Conservation (phyloP, 2,113 vertebrate genomes). For the Chlorocebus sabaeus region DNA sequence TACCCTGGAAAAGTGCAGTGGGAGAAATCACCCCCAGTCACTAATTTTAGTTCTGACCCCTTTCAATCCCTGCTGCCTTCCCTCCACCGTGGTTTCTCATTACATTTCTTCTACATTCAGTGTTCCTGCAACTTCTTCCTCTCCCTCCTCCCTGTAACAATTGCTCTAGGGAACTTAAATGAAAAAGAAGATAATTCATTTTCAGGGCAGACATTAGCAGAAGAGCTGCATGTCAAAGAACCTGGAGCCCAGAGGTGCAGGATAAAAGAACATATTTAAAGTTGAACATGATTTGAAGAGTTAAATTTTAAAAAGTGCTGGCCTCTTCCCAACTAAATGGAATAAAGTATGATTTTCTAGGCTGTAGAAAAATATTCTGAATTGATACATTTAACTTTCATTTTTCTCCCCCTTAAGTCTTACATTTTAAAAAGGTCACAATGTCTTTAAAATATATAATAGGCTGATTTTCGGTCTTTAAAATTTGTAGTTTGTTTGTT, state of each 20-base stretch:
- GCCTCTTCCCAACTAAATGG: not conserved
- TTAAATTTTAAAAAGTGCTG: not conserved
- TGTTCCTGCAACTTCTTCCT: not conserved
- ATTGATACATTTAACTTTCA: not conserved
- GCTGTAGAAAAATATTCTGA: not conserved
- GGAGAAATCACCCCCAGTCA: accelerated
- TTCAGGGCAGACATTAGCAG: not conserved
- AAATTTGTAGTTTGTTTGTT: not conserved
- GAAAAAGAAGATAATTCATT: not conserved
- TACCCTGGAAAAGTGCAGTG: no score
- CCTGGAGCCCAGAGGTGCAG: not conserved
- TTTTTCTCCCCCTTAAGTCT: not conserved
- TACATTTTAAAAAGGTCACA: not conserved
- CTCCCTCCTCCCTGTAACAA: not conserved
- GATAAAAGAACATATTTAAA: not conserved
- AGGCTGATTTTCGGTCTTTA: not conserved
- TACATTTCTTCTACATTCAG: not conserved
- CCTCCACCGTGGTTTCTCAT: not conserved
- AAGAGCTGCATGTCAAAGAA: not conserved
- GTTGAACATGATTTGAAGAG: not conserved
- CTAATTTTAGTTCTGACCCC: not conserved
- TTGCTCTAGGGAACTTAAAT: not conserved
- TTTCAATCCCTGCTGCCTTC: accelerated
- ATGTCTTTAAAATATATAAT: not conserved
- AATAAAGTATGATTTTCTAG: not conserved